Base-by-base conservation (phyloP, 2,797 vertebrate genomes). In the Loriculus beryllinus region DNA sequence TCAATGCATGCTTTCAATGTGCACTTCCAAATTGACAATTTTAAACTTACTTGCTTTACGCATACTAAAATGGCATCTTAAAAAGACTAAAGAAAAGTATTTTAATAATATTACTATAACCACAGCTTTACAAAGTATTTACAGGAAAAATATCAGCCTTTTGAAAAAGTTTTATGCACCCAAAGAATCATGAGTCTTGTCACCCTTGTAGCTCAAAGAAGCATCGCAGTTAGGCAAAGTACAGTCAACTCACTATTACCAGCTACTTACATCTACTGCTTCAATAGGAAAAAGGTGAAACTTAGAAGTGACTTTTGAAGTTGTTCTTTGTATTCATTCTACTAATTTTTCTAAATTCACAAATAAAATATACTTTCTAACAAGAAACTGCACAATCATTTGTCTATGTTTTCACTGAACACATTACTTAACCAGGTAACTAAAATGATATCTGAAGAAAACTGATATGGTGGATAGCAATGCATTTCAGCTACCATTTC, bases 221-320 rank as follows among this genome's bases (percentile, higher is more conserved):
- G 18, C 79, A 39, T 94, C 42, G 85, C 25, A 95, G 86, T 43
- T 93, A 52, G n/a, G 74, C 78, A 60, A 94, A 94, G 49, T 67
- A 95, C 88, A 75, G 62, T 75, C 48, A 82, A 37, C 19, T 93
- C 87, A 74, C 70, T 88, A n/a, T 71, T 78, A 96, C 28, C 92
- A 91, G 62, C 21, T 91, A 40, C 90, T 96, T 93, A 75, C 31
- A 80, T 29, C 42, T 64, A 89, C 60, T 52, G 35, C 68, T 64
- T 80, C 75, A 88, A 84, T 10, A 54, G 65, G 84, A 88, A 89
- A 96, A 92, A 92, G 43, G n/a, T 47, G 25, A 82, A 95, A 81
- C 28, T 65, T 45, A 64, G 12, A 67, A 76, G 33, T 47, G 28
- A 28, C 31, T 56, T 78, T 78, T 33, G 74, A 80, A 63, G 37